Percentiles rank a stretch among this genome's conserved stretches.
Evolutionary conservation across 1,140 invertebrate genomes (phyloP).

Genomic region (Calycopis cecrops): DNA sequence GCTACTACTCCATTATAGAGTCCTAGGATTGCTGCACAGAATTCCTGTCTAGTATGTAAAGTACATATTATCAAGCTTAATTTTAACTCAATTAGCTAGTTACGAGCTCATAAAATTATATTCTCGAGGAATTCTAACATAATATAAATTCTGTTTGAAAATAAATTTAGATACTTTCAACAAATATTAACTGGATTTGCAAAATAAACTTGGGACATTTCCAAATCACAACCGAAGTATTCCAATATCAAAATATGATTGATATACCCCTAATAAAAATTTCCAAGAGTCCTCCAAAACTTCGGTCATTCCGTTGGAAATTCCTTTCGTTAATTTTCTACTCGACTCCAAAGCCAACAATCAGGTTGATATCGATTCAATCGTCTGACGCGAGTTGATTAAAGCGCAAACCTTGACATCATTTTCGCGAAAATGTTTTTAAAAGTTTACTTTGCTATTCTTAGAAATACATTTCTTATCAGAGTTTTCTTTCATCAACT

Average conservation of each 20-base stretch:
- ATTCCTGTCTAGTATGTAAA: too few species aligned
- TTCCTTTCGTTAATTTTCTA: slow-evolving; percentile 11
- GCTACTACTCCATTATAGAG: too few species aligned
- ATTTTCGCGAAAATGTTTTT: too few species aligned
- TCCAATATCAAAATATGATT: slow-evolving; percentile 10
- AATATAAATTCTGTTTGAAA: not conserved
- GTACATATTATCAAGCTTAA: not conserved
- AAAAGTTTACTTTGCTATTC: too few species aligned
- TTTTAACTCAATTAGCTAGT: not conserved
- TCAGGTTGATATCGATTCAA: not conserved
- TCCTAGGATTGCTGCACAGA: too few species aligned
- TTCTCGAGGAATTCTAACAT: not conserved
- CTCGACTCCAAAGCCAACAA: slow-evolving; percentile 11
- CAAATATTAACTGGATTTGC: slow-evolving; percentile 2
- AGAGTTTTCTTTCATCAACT: too few species aligned
- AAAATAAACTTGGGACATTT: slow-evolving; percentile 1
- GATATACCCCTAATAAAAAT: slow-evolving; percentile 4
- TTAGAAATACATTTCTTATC: too few species aligned
- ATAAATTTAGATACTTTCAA: not conserved
- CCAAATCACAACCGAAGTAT: slow-evolving; percentile 3
- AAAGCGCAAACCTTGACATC: too few species aligned
- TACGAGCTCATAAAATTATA: not conserved
- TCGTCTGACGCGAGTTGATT: too few species aligned
- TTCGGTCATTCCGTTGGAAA: slow-evolving; percentile 14
- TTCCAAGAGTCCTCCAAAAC: slow-evolving; percentile 9